Conservation (phyloP, 2,797 vertebrate species). For the Alectoris magna region DNA sequence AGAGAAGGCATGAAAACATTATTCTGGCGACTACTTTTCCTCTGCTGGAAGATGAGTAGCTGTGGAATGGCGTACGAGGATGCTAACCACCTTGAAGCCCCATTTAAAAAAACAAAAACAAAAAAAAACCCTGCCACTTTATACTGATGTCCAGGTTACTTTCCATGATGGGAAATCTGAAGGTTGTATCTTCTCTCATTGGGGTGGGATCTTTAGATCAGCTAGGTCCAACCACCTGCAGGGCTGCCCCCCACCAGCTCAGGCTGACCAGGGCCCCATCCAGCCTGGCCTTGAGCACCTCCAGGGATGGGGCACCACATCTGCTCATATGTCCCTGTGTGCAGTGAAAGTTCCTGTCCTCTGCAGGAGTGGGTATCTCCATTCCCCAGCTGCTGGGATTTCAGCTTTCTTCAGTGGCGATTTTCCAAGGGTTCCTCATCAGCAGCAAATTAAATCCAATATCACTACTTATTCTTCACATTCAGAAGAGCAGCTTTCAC, state of each 20-base stretch:
- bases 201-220: background rate
- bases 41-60: background rate
- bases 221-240: no score
- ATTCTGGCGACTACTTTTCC: background rate
- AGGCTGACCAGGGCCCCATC: no score
- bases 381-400: background rate
- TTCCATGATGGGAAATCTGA: background rate
- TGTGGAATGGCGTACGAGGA: background rate
- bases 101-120: no score
- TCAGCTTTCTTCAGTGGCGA: background rate
- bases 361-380: background rate
- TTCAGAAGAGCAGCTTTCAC: background rate
- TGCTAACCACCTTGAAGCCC: background rate
- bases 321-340: fast-evolving
- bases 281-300: no score
- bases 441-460: slow-evolving; percentile 5
- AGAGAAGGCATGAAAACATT: background rate
- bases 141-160: background rate
- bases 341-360: background rate
- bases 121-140: background rate
- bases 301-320: no score
- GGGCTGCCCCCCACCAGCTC: no score
- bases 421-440: background rate
- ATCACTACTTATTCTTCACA: background rate
- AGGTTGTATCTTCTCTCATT: background rate